phyloP scores from a whole-genome alignment of 1,140 invertebrate species.

The Acromyrmex charruanus region DNA sequence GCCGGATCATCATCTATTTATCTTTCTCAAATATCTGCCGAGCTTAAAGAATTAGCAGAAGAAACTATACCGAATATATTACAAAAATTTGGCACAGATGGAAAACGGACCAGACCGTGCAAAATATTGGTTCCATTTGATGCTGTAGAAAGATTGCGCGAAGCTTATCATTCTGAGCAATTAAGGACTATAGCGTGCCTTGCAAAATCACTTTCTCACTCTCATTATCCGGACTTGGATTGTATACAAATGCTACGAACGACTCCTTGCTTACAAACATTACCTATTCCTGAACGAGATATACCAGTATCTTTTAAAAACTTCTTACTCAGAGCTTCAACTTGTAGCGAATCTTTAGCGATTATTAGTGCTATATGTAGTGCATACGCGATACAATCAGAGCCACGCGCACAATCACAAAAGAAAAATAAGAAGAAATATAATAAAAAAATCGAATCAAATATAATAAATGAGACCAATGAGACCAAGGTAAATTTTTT shows the following conservation, averaged over 20 bases:
- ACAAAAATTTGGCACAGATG: conserved; percentile 78
- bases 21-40: conserved; percentile 75
- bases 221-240: conserved; percentile 77
- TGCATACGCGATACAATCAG: conserved; percentile 74
- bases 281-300: conserved; percentile 78
- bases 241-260: conserved; percentile 79
- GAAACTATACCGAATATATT: conserved; percentile 79
- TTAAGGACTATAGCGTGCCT: conserved; percentile 80
- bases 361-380: conserved; percentile 82
- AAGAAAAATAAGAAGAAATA: conserved; percentile 84
- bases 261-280: conserved; percentile 76
- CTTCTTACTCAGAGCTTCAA: conserved; percentile 82
- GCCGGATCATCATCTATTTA: conserved; percentile 75
- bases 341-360: conserved; percentile 84
- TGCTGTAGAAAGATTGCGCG: conserved; percentile 82
- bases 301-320: conserved; percentile 81
- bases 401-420: conserved; percentile 73
- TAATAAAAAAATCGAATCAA: conserved; percentile 77
- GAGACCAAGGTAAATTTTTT: conserved; percentile 58
- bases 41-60: conserved; percentile 78
- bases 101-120: conserved; percentile 74
- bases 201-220: conserved; percentile 79
- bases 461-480: conserved; percentile 75
- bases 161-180: conserved; percentile 82
- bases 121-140: conserved; percentile 84